phyloP scores from a whole-genome alignment of 2,888 invertebrate genomes.

The Drosophila merina region DNA sequence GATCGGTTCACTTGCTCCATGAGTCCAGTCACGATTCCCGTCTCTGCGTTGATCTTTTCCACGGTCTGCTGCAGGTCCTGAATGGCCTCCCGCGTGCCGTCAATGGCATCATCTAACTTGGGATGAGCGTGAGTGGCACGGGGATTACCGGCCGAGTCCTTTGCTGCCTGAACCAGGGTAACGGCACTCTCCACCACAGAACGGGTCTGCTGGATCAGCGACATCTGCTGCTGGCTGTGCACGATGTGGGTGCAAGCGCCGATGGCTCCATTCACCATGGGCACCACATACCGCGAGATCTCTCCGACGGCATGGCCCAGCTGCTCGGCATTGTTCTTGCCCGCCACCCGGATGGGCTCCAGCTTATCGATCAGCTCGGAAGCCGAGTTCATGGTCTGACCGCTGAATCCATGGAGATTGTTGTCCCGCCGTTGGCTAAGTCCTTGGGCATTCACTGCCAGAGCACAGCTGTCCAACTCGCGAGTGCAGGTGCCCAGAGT shows the following conservation, averaged over 20 bases:
- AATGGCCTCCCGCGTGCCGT: conserved; percentile 91
- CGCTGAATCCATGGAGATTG: conserved; percentile 90
- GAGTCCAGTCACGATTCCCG: conserved; percentile 94
- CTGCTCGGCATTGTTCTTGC: conserved; percentile 95
- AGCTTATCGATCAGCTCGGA: conserved; percentile 93
- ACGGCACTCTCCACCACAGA: conserved; percentile 97
- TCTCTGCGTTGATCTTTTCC: conserved; percentile 92
- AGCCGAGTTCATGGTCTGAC: conserved; percentile 91
- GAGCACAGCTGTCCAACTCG: conserved; percentile 93
- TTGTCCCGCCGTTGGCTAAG: conserved; percentile 89
- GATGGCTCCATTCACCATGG: conserved; percentile 92
- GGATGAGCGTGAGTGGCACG: conserved; percentile 92
- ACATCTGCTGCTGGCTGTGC: conserved; percentile 94
- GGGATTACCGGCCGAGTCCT: conserved; percentile 96
- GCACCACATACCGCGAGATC: conserved; percentile 91
- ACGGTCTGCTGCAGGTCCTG: conserved; percentile 91
- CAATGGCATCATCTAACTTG: conserved; percentile 92
- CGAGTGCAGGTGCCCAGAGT: conserved; percentile 90
- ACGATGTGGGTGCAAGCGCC: conserved; percentile 95
- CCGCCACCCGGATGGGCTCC: conserved; percentile 93
- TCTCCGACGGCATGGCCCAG: conserved; percentile 94
- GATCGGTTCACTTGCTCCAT: conserved; percentile 96
- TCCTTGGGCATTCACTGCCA: conserved; percentile 94
- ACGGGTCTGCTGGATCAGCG: conserved; percentile 94
- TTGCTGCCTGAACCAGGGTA: conserved; percentile 92